phyloP scores from a whole-genome alignment of 2,797 vertebrate genomes.

The Sebastes itinus region DNA sequence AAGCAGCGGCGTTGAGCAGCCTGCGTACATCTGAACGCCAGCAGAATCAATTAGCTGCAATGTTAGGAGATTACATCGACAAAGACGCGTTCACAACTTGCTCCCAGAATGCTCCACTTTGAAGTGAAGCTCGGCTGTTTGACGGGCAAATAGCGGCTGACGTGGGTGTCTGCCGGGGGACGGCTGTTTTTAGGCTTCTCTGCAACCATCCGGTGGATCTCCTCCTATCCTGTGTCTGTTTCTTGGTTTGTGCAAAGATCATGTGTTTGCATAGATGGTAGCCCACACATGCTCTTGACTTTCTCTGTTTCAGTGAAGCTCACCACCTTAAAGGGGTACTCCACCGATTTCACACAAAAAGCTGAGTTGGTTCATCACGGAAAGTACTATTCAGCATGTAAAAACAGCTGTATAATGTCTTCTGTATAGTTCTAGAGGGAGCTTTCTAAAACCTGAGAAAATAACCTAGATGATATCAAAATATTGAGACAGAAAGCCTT shows the following conservation, averaged over 20 bases:
- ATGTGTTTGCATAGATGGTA: conserved; percentile 9
- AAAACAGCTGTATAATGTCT: background rate
- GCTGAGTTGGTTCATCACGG: background rate
- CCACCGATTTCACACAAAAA: background rate
- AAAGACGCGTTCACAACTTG: conserved; percentile 48
- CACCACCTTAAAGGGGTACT: background rate
- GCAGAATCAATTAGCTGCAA: conserved; percentile 61
- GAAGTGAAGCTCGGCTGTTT: conserved; percentile 52
- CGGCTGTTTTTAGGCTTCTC: conserved; percentile 36
- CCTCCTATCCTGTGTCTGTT: background rate
- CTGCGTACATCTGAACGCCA: conserved; percentile 31
- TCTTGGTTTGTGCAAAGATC: conserved; percentile 6
- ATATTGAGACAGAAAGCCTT: background rate
- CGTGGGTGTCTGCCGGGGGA: conserved; percentile 8
- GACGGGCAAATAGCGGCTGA: conserved; percentile 47
- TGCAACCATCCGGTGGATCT: conserved; percentile 14
- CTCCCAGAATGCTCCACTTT: conserved; percentile 48
- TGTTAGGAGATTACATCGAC: conserved; percentile 49
- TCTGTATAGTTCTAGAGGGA: background rate
- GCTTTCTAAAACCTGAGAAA: background rate
- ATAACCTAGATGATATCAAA: background rate
- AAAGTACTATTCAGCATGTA: background rate
- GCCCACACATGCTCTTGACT: conserved; percentile 1
- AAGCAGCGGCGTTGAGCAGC: background rate
- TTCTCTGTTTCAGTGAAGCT: background rate